Conservation (phyloP, 1,140 invertebrate genomes). For the Ptiloglossa arizonensis region DNA sequence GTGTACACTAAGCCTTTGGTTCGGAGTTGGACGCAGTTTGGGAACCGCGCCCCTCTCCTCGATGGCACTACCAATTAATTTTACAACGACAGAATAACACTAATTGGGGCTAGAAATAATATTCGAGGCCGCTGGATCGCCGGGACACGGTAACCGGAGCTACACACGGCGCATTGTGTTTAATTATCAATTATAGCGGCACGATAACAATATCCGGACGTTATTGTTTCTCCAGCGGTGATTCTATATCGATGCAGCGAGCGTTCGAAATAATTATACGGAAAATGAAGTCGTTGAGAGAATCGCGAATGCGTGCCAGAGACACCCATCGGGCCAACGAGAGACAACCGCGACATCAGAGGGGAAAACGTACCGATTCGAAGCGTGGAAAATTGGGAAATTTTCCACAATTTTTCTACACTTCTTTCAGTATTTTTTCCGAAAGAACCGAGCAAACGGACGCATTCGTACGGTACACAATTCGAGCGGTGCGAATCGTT, state of each 20-base stretch:
- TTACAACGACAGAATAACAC: conserved; percentile 20
- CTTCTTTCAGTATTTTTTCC: too few relatives aligned
- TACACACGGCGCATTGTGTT: conserved; percentile 33
- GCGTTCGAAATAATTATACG: conserved; percentile 53
- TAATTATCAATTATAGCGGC: conserved; percentile 57
- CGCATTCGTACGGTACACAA: too few relatives aligned
- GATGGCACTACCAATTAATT: conserved; percentile 31
- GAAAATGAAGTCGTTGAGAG: conserved; percentile 51
- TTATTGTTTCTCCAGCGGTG: conserved; percentile 24
- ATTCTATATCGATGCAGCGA: background rate
- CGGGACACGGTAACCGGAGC: background rate
- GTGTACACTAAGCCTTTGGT: background rate
- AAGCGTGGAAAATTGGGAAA: too few relatives aligned
- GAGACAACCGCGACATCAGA: too few relatives aligned
- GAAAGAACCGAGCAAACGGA: too few relatives aligned
- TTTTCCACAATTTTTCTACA: too few relatives aligned
- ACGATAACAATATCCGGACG: conserved; percentile 26
- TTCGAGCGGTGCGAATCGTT: too few relatives aligned
- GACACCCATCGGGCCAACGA: too few relatives aligned
- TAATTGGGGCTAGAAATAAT: conserved; percentile 46
- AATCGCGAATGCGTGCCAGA: conserved; percentile 41
- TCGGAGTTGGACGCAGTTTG: background rate
- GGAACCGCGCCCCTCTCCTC: background rate
- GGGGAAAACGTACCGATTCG: too few relatives aligned
- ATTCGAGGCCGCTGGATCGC: conserved; percentile 8